Conservation (phyloP, 1,140 invertebrate species). For the Pogonomyrmex barbatus region DNA sequence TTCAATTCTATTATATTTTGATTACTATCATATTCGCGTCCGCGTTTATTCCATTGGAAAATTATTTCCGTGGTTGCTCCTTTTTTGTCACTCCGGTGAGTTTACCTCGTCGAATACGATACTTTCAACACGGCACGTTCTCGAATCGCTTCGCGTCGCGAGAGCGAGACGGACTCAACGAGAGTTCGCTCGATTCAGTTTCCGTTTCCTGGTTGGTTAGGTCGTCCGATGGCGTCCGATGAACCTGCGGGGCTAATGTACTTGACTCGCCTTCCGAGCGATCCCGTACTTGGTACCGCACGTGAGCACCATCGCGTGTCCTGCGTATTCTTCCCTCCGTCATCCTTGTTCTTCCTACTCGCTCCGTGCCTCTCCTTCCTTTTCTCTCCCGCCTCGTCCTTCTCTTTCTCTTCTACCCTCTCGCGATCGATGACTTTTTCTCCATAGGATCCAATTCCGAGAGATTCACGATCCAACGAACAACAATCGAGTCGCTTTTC, state of each 20-base stretch:
- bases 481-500: neutral
- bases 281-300: slow-evolving; percentile 81
- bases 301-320: slow-evolving; percentile 84
- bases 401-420: slow-evolving; percentile 2
- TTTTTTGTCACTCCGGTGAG: neutral
- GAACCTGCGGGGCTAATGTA: slow-evolving; percentile 85
- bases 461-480: neutral
- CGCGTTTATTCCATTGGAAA: neutral
- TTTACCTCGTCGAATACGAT: neutral
- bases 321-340: slow-evolving; percentile 81
- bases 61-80: neutral
- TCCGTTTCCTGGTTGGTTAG: slow-evolving; percentile 43
- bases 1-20: neutral
- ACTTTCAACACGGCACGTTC: neutral
- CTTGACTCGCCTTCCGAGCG: slow-evolving; percentile 73
- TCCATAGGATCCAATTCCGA: neutral
- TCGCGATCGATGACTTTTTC: slow-evolving; percentile 32
- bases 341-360: slow-evolving; percentile 49
- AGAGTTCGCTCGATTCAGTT: slow-evolving; percentile 40
- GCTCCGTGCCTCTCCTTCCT: neutral
- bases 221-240: slow-evolving; percentile 80
- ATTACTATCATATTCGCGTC: neutral
- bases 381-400: slow-evolving; percentile 59
- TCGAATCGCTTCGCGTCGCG: neutral
- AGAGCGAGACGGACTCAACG: neutral